These are phyloP conservation scores for Synanthedon vespiformis DNA, from an alignment of 2,888 invertebrate genomes.

Conservation along the genomic window DNA sequence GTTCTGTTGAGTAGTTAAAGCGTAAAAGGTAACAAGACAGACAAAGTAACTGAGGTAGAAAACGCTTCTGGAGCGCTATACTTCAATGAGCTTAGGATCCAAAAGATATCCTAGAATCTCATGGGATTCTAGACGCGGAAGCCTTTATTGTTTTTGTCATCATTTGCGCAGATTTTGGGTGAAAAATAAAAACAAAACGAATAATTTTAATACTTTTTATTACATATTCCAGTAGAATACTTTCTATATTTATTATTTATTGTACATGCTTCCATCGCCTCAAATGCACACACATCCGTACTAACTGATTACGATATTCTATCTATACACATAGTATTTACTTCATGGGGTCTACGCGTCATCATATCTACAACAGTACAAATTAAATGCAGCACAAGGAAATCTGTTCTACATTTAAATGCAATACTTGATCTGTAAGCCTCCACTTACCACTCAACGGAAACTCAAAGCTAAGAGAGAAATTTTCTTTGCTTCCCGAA, in stretches of 20 bases:
- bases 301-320: slow-evolving; percentile 13
- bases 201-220: slow-evolving; percentile 55
- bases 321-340: slow-evolving; percentile 26
- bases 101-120: too few relatives aligned
- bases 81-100: too few relatives aligned
- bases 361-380: slow-evolving; percentile 54
- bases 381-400: slow-evolving; percentile 55
- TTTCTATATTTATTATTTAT: slow-evolving; percentile 55
- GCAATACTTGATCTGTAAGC: slow-evolving; percentile 15
- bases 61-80: too few relatives aligned
- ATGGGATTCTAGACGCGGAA: too few relatives aligned
- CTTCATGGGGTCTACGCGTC: slow-evolving; percentile 40
- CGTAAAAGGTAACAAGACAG: too few relatives aligned
- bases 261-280: slow-evolving; percentile 51
- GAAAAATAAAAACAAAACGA: slow-evolving; percentile 1
- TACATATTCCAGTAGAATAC: slow-evolving; percentile 71
- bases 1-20: too few relatives aligned
- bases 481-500: too few relatives aligned
- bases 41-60: too few relatives aligned
- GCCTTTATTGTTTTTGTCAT: not conserved
- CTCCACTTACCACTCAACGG: not conserved
- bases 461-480: too few relatives aligned
- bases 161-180: not conserved
- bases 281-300: slow-evolving; percentile 27
- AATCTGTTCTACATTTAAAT: slow-evolving; percentile 50